Percentiles rank a stretch among this genome's conserved stretches.
Evolutionary conservation across 2,888 invertebrate species (phyloP).

Genomic region (Syrista parreyssii): DNA sequence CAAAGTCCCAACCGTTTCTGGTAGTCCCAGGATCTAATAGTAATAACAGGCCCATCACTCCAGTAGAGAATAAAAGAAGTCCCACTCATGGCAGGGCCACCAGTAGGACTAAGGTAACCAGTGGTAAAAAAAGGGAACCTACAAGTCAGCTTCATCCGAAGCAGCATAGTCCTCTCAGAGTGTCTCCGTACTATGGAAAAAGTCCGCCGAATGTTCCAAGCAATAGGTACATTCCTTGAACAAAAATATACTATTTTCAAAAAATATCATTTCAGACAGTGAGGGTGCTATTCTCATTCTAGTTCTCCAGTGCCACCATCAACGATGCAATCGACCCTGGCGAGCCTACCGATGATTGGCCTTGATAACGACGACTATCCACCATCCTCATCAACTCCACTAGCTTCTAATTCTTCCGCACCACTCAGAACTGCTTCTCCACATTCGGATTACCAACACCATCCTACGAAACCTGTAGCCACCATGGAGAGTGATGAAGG

Average conservation of each 20-base stretch:
- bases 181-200: constrained; percentile 55
- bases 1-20: constrained; percentile 47
- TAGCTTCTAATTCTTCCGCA: constrained; percentile 30
- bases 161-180: constrained; percentile 50
- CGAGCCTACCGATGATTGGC: constrained; percentile 82
- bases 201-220: constrained; percentile 48
- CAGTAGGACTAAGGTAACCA: constrained; percentile 60
- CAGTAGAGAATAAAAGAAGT: constrained; percentile 55
- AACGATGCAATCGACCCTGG: constrained; percentile 74
- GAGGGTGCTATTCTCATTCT: constrained; percentile 17
- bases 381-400: constrained; percentile 39
- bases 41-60: constrained; percentile 49
- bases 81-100: constrained; percentile 57
- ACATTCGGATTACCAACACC: constrained; percentile 16
- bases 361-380: constrained; percentile 71
- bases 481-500: constrained; percentile 39
- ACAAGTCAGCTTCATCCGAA: constrained; percentile 54
- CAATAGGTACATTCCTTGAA: constrained; percentile 39
- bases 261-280: background rate
- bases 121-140: constrained; percentile 61
- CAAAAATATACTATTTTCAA: background rate
- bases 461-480: constrained; percentile 18
- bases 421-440: constrained; percentile 33
- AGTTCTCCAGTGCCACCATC: constrained; percentile 74
- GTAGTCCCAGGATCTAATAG: constrained; percentile 36